Evolutionary conservation across 1,140 invertebrate species (phyloP), one percentile per base, ranked within the genome.

Genomic region (Lucilia cuprina): DNA sequence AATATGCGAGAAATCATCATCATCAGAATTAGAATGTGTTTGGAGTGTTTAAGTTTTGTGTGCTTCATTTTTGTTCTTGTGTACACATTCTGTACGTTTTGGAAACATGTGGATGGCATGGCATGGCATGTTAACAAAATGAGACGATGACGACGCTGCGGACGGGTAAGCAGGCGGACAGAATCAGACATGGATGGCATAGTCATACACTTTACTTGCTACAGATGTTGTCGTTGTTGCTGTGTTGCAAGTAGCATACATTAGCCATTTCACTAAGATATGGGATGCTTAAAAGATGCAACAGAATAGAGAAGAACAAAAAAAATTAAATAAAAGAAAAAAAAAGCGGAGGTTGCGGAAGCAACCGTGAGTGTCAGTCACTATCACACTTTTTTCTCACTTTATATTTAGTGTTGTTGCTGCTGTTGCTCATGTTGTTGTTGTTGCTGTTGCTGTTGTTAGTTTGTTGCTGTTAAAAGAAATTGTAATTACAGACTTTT

Each of bases 401-500:
- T 83, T 83, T 17, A n/a, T 55, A 5, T 7, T 41, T 77, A n/a
- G 9, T 77, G 75, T 49, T 65, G 82, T 10, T 83, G 82, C 60
- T 34, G 41, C 34, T 34, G 17, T 65, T 19, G 10, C 19, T 82
- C 21, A 17, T 55, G 5, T 55, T 82, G 47, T 49, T 82, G 80
- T 49, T 47, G 78, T 82, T 82, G 34, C 9, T 41, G 60, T 70
- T 34, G 82, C 9, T 83, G 82, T 41, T 83, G 25, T 41, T 87
- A 87, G 86, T 89, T 21, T 85, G 88, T 88, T 82, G 25, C 17
- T 82, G 47, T 83, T 70, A 47, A 35, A 74, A 74, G 35, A 83
- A 89, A 89, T 89, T 89, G 88, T 89, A 89, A 89, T 89, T 89
- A 89, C 89, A 89, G 88, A 89, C 88, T 88, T 80, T 89, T 89